Percentiles rank a stretch among this genome's conserved stretches.
Conservation (phyloP, 1,140 invertebrate species). For the Drosophila yakuba region DNA sequence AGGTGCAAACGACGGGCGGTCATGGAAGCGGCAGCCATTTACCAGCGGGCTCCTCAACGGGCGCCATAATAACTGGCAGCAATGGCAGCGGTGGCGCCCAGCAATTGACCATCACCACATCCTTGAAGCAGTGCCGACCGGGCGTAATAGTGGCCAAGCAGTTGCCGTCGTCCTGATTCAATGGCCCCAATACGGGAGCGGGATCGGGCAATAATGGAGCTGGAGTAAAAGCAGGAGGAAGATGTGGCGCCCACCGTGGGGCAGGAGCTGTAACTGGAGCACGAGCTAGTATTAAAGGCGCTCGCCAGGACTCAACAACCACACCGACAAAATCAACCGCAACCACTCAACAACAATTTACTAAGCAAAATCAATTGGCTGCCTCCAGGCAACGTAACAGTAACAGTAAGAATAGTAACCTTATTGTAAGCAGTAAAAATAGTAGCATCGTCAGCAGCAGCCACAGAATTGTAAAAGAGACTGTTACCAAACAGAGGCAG, state of each 20-base stretch:
- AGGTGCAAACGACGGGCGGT: constrained; percentile 66
- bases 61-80: constrained; percentile 44
- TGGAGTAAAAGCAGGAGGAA: constrained; percentile 25
- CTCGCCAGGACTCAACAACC: constrained; percentile 41
- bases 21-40: constrained; percentile 4
- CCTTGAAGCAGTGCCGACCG: constrained; percentile 89
- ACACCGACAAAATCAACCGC: constrained; percentile 12
- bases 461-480: constrained; percentile 32
- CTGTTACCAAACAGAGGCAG: constrained; percentile 40
- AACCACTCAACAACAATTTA: constrained; percentile 52
- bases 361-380: constrained; percentile 48
- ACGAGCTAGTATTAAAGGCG: constrained; percentile 66
- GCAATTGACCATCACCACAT: constrained; percentile 83
- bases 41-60: constrained; percentile 14
- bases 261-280: constrained; percentile 26
- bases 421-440: constrained; percentile 28
- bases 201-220: constrained; percentile 3
- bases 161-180: constrained; percentile 84
- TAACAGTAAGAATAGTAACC: constrained; percentile 37
- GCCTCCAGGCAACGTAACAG: constrained; percentile 52
- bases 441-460: constrained; percentile 31
- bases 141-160: constrained; percentile 95
- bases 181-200: constrained; percentile 45
- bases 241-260: constrained; percentile 21
- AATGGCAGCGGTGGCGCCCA: constrained; percentile 53